Base-by-base conservation (phyloP, 2,797 vertebrate genomes). In the Pelochelys cantorii region DNA sequence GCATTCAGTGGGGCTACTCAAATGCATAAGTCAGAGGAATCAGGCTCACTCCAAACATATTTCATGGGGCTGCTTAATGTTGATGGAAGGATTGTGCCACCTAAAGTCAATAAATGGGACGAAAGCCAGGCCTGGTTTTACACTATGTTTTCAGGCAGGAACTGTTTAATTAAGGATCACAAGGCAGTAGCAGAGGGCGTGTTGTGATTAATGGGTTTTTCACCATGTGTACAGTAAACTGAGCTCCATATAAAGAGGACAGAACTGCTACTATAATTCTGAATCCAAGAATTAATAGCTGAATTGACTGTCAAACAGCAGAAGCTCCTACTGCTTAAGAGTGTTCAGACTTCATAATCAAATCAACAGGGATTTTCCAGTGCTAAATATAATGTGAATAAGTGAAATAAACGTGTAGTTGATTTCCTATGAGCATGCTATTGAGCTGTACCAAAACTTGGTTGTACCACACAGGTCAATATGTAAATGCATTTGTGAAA, bases 321-420 rank as follows among this genome's bases (percentile, higher is more conserved):
- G 82, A 95, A 96, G 52, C 23, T 84, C 74, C 87, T 95, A 84
- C 60, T 92, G 81, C 89, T 82, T 87, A 86, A 89, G 60, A 88
- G 53, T 82, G 84, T 93, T 93, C 82, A 57, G 89, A 93, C 90
- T 74, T 93, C 85, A 84, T 89, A 60, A 80, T 83, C 84, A n/a
- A 55, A 18, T 88, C 87, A 71, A 54, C 27, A 75, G 90, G 83
- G 90, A 87, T 88, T 89, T 80, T 5, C 86, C 75, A 92, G 27
- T 78, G 25, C 68, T 62, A 95, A 90, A 93, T 92, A 80, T 31
- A 92, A 86, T 68, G 52, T 5, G 31, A 86, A 42, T 42, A 59
- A 89, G 54, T 87, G 85, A 62, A 92, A 93, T 80, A 94, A 96
- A 93, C 79, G 91, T 84, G 86, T 62, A 81, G 91, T 94, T 93